Conservation (phyloP, 2,113 vertebrate genomes). For the Climacteris rufus region DNA sequence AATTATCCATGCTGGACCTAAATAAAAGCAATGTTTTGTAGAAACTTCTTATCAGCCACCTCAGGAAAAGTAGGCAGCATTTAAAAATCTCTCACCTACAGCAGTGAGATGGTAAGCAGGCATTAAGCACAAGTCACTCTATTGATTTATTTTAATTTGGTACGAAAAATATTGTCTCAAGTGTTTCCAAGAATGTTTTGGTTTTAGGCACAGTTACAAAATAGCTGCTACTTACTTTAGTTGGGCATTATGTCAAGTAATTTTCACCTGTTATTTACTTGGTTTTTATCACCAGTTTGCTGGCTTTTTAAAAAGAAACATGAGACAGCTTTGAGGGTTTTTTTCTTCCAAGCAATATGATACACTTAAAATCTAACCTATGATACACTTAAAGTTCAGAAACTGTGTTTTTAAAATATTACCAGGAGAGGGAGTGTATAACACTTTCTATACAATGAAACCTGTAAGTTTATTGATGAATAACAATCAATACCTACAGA, state of each 20-base stretch:
- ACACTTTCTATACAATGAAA: neutral
- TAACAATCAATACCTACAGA: neutral
- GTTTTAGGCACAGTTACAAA: neutral
- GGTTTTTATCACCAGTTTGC: neutral
- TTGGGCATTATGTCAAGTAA: neutral
- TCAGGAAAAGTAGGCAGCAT: neutral
- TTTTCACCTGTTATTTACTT: neutral
- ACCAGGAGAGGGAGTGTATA: constrained; percentile 63
- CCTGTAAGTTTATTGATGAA: neutral
- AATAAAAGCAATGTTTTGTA: neutral
- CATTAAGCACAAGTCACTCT: fast-evolving
- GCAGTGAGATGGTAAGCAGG: neutral
- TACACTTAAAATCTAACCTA: neutral
- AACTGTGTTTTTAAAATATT: constrained; percentile 27
- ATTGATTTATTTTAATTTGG: too few species aligned
- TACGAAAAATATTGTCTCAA: too few species aligned
- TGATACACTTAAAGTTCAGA: neutral
- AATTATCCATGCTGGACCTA: neutral
- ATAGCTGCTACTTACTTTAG: neutral
- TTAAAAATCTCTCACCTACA: neutral
- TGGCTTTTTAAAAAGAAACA: neutral
- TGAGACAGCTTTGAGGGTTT: neutral
- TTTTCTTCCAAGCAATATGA: neutral
- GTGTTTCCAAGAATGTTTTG: too few species aligned
- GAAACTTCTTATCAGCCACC: neutral